A percentile compares a stretch with the other conserved stretches of the same genome.
Conservation (phyloP, 2,888 invertebrate genomes). For the Lasioglossum vierecki region DNA sequence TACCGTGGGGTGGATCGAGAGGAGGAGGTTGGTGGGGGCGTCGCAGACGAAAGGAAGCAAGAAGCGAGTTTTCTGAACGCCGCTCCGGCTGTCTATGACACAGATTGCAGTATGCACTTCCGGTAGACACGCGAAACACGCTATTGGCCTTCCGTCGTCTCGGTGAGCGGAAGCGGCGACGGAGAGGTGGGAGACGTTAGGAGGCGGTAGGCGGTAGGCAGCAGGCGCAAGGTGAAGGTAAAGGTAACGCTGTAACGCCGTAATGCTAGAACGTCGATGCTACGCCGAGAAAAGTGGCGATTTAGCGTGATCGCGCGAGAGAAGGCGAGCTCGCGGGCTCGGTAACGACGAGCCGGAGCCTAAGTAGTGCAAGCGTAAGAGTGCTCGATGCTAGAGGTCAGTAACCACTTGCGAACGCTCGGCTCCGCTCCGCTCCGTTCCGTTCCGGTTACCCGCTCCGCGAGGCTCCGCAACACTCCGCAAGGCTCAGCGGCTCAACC, state of each 20-base stretch:
- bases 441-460: conserved; percentile 79
- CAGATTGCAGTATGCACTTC: conserved; percentile 48
- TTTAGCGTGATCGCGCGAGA: conserved; percentile 58
- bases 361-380: conserved; percentile 84
- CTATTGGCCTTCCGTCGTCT: conserved; percentile 47
- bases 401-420: conserved; percentile 75
- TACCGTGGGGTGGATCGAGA: not conserved
- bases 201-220: conserved; percentile 17
- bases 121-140: conserved; percentile 42
- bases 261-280: conserved; percentile 35
- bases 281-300: conserved; percentile 67
- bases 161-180: conserved; percentile 37
- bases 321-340: conserved; percentile 47
- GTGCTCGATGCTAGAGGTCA: conserved; percentile 78
- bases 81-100: conserved; percentile 39
- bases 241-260: conserved; percentile 63
- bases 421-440: conserved; percentile 71
- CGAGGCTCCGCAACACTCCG: conserved; percentile 59
- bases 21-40: not conserved
- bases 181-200: conserved; percentile 8
- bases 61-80: not conserved
- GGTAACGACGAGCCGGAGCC: conserved; percentile 74
- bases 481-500: not conserved
- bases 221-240: conserved; percentile 77
- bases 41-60: not conserved